Percentiles rank a stretch among this genome's conserved stretches.
Evolutionary conservation across 2,888 invertebrate genomes (phyloP).

Genomic region (Gonocerus acuteangulatus): DNA sequence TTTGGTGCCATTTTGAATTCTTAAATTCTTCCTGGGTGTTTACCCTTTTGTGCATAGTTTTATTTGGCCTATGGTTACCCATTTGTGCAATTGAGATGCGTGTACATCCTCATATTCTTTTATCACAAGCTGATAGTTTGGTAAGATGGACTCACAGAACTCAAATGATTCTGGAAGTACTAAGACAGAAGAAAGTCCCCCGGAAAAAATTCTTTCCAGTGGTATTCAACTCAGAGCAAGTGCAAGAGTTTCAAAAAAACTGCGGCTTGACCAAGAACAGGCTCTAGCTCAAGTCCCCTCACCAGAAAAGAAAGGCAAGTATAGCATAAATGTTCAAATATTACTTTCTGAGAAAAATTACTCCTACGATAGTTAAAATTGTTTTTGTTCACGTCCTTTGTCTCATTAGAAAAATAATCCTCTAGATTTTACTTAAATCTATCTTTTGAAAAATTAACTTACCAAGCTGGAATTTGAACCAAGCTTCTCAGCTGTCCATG

Average conservation of each 20-base stretch:
- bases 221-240: conserved; percentile 53
- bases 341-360: not conserved
- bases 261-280: conserved; percentile 53
- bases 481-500: no score
- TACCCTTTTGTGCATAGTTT: not conserved
- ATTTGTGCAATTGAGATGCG: conserved; percentile 11
- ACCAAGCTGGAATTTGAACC: no score
- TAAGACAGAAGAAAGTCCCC: conserved; percentile 15
- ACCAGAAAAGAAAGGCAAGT: conserved; percentile 17
- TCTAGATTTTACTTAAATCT: no score
- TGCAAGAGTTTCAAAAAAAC: conserved; percentile 70
- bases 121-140: conserved; percentile 6
- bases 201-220: conserved; percentile 19
- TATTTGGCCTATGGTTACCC: not conserved
- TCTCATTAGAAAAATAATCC: not conserved
- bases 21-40: not conserved
- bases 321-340: no score
- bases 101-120: not conserved
- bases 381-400: not conserved
- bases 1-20: conserved; percentile 23
- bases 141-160: conserved; percentile 12
- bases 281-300: conserved; percentile 38
- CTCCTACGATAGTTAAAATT: not conserved
- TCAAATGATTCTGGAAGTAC: conserved; percentile 6
- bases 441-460: no score